These are phyloP conservation scores for Limnephilus rhombicus DNA, from an alignment of 2,888 invertebrate species.

Conservation along the genomic window DNA sequence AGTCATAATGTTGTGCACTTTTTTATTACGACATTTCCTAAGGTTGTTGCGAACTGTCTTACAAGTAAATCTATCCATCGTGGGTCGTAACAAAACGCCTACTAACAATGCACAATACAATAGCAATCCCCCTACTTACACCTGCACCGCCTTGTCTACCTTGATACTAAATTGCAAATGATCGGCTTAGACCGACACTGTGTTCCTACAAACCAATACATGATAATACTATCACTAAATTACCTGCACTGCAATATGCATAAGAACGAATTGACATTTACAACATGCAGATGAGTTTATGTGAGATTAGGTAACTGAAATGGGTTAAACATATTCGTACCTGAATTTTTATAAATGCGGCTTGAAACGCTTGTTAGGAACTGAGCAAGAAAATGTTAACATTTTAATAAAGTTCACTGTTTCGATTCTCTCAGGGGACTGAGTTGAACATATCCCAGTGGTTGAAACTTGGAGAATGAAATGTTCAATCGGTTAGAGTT, in stretches of 20 bases:
- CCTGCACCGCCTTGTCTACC: background rate
- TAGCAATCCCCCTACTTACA: background rate
- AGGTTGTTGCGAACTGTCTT: background rate
- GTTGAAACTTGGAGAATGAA: background rate
- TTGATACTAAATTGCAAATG: constrained; percentile 45
- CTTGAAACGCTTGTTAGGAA: background rate
- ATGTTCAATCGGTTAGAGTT: too few species aligned
- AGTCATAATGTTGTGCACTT: too few species aligned
- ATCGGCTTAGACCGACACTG: constrained; percentile 38
- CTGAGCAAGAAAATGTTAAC: background rate
- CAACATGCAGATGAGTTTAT: background rate
- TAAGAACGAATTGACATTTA: background rate
- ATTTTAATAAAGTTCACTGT: background rate
- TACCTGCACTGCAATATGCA: background rate
- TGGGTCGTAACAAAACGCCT: background rate
- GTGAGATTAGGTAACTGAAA: background rate
- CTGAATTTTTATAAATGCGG: background rate
- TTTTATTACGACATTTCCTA: background rate
- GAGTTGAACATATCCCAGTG: background rate
- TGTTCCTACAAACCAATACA: constrained; percentile 22
- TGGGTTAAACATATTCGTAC: background rate
- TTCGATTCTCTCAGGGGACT: background rate
- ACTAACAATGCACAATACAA: background rate
- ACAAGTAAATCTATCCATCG: background rate
- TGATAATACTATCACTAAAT: background rate